Conservation (phyloP, 2,113 vertebrate species). For the Gymnarchus niloticus region DNA sequence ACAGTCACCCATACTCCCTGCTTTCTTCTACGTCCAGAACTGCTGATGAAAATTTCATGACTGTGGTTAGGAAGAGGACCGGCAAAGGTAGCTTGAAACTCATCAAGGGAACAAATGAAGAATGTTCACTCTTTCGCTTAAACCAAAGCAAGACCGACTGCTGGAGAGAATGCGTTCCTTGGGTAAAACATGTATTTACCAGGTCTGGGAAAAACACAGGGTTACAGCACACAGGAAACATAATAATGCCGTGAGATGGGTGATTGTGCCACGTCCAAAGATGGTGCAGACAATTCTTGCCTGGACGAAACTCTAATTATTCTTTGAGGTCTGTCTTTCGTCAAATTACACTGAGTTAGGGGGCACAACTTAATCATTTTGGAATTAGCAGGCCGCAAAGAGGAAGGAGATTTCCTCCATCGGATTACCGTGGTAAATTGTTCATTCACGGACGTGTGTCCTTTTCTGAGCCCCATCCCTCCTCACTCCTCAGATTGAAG, state of each 20-base stretch:
- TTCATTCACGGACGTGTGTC: background rate
- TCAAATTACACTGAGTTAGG: slow-evolving; percentile 21
- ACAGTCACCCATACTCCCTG: background rate
- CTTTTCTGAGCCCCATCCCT: background rate
- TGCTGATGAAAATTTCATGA: background rate
- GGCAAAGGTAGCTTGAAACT: slow-evolving; percentile 38
- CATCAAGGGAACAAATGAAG: background rate
- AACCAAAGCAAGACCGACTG: background rate
- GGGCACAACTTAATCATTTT: slow-evolving; percentile 23
- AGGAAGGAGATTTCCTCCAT: slow-evolving; percentile 29
- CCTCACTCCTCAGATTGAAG: background rate
- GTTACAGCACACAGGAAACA: background rate
- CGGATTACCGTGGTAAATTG: slow-evolving; percentile 22
- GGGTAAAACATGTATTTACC: background rate
- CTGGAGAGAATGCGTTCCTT: background rate
- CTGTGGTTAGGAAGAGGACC: background rate
- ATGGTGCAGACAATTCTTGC: slow-evolving; percentile 21
- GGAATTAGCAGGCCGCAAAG: slow-evolving; percentile 24
- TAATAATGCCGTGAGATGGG: background rate
- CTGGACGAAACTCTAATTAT: slow-evolving; percentile 27
- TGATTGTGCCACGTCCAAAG: background rate
- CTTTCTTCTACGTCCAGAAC: background rate
- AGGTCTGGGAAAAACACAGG: background rate
- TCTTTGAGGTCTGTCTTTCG: slow-evolving; percentile 23
- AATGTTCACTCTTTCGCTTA: background rate